Conservation (phyloP, 2,888 invertebrate species). For the Anoplius nigerrimus region DNA sequence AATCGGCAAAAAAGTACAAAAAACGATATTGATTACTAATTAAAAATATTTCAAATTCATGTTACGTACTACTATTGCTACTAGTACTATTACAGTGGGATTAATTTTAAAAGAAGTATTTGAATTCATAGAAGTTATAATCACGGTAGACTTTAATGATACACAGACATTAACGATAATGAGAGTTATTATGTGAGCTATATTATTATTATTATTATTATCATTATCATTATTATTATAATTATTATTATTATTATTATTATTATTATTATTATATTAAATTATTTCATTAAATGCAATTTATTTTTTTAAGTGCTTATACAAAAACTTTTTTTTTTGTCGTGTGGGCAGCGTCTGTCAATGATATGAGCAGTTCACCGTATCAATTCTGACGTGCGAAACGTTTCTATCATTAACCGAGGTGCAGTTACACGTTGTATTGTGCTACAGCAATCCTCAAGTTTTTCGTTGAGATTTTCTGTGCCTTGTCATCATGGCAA, state of each 20-base stretch:
- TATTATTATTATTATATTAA: slow-evolving; percentile 34
- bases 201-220: slow-evolving; percentile 16
- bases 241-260: background rate
- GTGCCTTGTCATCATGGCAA: slow-evolving; percentile 34
- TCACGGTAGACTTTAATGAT: slow-evolving; percentile 32
- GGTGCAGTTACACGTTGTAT: slow-evolving; percentile 8
- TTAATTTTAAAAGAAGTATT: slow-evolving; percentile 34
- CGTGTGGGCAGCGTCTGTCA: background rate
- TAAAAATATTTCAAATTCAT: slow-evolving; percentile 33
- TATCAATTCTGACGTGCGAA: too few relatives aligned
- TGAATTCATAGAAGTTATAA: slow-evolving; percentile 35
- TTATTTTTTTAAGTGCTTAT: slow-evolving; percentile 58
- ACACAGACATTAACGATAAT: slow-evolving; percentile 30
- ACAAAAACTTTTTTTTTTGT: background rate
- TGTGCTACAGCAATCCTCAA: slow-evolving; percentile 12
- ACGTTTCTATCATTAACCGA: slow-evolving; percentile 2
- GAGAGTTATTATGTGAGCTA: slow-evolving; percentile 34
- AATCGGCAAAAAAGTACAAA: slow-evolving; percentile 50
- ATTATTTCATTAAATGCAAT: slow-evolving; percentile 58
- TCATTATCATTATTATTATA: slow-evolving; percentile 7
- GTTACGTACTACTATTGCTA: slow-evolving; percentile 23
- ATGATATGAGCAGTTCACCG: too few relatives aligned
- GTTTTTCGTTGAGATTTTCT: slow-evolving; percentile 14
- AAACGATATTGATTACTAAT: slow-evolving; percentile 40
- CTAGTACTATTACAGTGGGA: slow-evolving; percentile 27